These are phyloP conservation scores for Stomatorhinus ivindoensis DNA, from an alignment of 2,113 vertebrate genomes.

Conservation along the genomic window DNA sequence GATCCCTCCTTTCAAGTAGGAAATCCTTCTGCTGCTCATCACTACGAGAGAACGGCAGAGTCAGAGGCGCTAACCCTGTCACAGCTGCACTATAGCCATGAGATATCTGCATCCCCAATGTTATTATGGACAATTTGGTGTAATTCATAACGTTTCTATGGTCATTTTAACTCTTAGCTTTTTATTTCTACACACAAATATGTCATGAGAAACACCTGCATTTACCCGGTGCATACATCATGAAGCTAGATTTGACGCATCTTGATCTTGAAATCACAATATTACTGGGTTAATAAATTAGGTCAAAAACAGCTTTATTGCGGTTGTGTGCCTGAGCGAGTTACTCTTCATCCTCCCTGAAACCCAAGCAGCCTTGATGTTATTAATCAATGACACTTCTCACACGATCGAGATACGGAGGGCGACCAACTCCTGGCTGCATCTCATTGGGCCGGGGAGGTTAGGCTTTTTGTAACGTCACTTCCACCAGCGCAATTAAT, in stretches of 20 bases:
- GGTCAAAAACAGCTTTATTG: neutral
- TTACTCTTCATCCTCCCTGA: neutral
- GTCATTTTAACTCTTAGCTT: neutral
- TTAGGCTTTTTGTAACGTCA: neutral
- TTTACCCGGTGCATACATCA: neutral
- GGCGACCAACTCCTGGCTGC: neutral
- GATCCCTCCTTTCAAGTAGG: constrained; percentile 90
- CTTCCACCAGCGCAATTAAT: neutral
- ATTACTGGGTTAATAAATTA: neutral
- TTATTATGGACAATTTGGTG: neutral
- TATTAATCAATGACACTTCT: neutral
- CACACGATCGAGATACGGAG: neutral
- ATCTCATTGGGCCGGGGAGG: neutral
- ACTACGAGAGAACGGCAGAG: constrained; percentile 55
- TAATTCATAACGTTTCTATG: neutral
- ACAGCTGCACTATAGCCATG: neutral
- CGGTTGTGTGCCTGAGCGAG: neutral
- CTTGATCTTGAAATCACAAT: neutral
- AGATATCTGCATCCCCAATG: neutral
- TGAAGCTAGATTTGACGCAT: neutral
- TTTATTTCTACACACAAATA: neutral
- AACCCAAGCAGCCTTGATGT: neutral
- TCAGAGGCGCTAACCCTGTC: neutral
- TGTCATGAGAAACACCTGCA: neutral
- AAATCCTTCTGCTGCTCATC: constrained; percentile 98